Evolutionary conservation across 35 echinoderm and acorn worm species (phyloP).

Genomic region (Apostichopus japonicus): DNA sequence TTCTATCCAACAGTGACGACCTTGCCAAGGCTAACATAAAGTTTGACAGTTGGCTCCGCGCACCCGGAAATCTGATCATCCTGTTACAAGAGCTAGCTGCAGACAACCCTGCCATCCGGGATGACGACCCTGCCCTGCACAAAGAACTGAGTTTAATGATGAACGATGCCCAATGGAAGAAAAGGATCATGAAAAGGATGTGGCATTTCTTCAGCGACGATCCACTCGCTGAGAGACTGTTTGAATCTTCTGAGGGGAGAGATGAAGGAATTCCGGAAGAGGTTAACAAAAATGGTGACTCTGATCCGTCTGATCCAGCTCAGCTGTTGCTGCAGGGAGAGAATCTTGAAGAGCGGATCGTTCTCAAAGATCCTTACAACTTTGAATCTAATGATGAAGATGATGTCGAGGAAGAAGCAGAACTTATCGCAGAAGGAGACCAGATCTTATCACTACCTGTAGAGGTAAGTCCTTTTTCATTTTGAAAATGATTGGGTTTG

Average conservation of each 20-base stretch:
- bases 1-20: slow-evolving; percentile 21
- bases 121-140: background rate
- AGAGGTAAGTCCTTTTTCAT: slow-evolving; percentile 4
- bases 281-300: background rate
- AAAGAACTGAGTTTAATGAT: background rate
- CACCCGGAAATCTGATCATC: slow-evolving; percentile 2
- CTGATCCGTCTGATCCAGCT: background rate
- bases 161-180: slow-evolving; percentile 41
- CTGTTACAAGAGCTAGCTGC: slow-evolving; percentile 18
- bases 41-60: slow-evolving; percentile 10
- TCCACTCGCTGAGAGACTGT: background rate
- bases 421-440: background rate
- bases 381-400: slow-evolving; percentile 4
- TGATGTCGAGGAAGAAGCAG: background rate
- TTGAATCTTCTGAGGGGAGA: background rate
- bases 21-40: slow-evolving; percentile 22
- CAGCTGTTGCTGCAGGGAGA: background rate
- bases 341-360: no score
- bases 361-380: background rate
- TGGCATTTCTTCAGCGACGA: slow-evolving; percentile 35
- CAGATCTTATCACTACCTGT: background rate
- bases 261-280: slow-evolving; percentile 4
- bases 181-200: slow-evolving; percentile 3
- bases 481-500: background rate
- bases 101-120: background rate